Percentiles rank a stretch among this genome's conserved stretches.
Conservation (phyloP, 2,113 vertebrate genomes). For the Syrrhaptes paradoxus region DNA sequence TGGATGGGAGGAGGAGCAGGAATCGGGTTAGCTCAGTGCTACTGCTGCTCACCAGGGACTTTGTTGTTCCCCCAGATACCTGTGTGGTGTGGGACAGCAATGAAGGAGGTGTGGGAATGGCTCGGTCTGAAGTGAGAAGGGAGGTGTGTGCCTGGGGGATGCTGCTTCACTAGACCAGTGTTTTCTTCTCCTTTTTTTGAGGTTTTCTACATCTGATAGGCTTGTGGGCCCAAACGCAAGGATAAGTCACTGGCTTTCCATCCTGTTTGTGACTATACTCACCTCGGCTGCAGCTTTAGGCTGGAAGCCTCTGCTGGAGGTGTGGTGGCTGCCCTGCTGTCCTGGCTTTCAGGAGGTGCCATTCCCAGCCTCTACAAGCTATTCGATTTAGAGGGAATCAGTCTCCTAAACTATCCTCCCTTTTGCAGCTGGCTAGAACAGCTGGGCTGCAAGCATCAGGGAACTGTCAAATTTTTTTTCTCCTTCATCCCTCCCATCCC, state of each 20-base stretch:
- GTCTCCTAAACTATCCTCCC: background rate
- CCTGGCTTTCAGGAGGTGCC: background rate
- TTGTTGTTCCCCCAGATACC: background rate
- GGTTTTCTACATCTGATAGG: background rate
- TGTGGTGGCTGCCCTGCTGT: background rate
- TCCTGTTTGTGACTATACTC: background rate
- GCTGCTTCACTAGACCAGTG: background rate
- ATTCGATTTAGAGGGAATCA: background rate
- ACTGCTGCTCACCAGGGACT: fast-evolving
- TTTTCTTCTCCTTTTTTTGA: background rate
- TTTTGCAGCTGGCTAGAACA: background rate
- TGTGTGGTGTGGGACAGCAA: background rate
- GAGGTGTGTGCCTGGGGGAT: background rate
- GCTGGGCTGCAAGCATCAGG: background rate
- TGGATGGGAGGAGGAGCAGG: background rate
- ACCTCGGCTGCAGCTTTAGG: background rate
- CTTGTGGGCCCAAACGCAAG: background rate
- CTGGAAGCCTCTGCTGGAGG: background rate
- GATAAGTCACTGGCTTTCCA: background rate
- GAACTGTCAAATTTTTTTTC: background rate
- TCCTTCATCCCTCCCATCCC: background rate
- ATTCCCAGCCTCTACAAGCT: background rate
- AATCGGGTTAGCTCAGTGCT: background rate
- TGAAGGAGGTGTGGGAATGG: background rate
- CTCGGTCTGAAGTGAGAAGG: background rate